Evolutionary conservation across 2,113 vertebrate genomes (phyloP).

Genomic region (Leucosticte australis): DNA sequence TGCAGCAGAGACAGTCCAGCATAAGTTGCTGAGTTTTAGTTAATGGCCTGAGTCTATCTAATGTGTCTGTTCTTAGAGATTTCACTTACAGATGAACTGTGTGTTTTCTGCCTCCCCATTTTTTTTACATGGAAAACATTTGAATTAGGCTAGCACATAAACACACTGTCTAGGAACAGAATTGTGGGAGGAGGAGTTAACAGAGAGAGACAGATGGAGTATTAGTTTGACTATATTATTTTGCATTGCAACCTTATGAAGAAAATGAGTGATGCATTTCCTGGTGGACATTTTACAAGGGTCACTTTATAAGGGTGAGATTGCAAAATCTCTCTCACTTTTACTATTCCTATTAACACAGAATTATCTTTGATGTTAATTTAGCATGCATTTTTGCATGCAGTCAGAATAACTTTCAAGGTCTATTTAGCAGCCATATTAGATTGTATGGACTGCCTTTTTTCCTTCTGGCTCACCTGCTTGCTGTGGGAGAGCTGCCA

Average conservation of each 20-base stretch:
- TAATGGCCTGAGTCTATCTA: slow-evolving; percentile 42
- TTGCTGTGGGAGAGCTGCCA: background rate
- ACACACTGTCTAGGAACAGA: slow-evolving; percentile 21
- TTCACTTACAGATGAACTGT: slow-evolving; percentile 10
- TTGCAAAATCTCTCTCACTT: background rate
- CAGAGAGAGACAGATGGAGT: background rate
- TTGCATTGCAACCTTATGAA: background rate
- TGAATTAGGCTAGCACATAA: slow-evolving; percentile 12
- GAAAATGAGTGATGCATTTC: background rate
- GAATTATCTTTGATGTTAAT: background rate
- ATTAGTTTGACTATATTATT: background rate
- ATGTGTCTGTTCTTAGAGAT: slow-evolving; percentile 27
- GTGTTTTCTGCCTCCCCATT: background rate
- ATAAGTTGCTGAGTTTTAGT: slow-evolving; percentile 30
- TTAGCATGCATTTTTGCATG: background rate
- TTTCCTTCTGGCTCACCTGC: background rate
- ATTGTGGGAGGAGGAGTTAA: background rate
- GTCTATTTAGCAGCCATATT: background rate
- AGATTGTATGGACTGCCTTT: background rate
- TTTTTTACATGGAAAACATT: background rate
- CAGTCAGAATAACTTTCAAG: background rate
- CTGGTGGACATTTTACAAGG: background rate
- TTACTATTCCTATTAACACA: background rate
- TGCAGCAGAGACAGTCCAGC: slow-evolving; percentile 7
- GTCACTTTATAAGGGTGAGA: background rate